phyloP scores from a whole-genome alignment of 2,797 vertebrate genomes.

The Enteromius trimaculatus region DNA sequence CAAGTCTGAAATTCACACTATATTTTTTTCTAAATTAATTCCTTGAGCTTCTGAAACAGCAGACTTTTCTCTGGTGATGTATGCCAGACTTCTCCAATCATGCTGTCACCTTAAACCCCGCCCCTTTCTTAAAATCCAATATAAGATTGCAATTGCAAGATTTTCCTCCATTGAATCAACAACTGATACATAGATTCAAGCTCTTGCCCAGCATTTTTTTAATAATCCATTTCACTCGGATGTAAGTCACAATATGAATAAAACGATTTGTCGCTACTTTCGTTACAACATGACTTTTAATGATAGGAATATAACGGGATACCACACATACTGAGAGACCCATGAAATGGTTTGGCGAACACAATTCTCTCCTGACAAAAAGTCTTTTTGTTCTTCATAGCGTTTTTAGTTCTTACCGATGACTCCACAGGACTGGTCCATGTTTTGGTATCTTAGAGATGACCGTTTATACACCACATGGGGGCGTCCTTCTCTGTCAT shows the following conservation, averaged over 20 bases:
- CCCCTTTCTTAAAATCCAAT: not conserved
- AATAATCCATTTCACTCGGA: not conserved
- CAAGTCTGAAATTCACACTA: not conserved
- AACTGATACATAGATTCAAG: not conserved
- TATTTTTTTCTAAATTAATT: not conserved
- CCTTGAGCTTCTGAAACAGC: not conserved
- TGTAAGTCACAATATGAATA: not conserved
- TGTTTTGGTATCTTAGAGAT: conserved; percentile 92
- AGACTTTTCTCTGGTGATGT: not conserved
- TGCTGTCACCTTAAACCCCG: not conserved
- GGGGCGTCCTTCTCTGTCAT: conserved; percentile 85
- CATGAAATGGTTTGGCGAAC: not conserved
- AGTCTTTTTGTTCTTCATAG: not conserved
- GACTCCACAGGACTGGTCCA: conserved; percentile 95
- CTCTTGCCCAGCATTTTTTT: not conserved
- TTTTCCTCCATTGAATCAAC: not conserved
- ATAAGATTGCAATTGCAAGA: not conserved
- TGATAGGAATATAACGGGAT: not conserved
- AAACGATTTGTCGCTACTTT: not conserved
- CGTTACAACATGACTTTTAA: not conserved
- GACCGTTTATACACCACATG: conserved; percentile 98
- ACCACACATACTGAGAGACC: not conserved
- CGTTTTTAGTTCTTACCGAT: conserved; percentile 81
- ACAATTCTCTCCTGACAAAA: not conserved
- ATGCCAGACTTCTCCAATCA: not conserved